Base-by-base conservation (phyloP, 1,140 invertebrate species). In the Heliconius hermathena region DNA sequence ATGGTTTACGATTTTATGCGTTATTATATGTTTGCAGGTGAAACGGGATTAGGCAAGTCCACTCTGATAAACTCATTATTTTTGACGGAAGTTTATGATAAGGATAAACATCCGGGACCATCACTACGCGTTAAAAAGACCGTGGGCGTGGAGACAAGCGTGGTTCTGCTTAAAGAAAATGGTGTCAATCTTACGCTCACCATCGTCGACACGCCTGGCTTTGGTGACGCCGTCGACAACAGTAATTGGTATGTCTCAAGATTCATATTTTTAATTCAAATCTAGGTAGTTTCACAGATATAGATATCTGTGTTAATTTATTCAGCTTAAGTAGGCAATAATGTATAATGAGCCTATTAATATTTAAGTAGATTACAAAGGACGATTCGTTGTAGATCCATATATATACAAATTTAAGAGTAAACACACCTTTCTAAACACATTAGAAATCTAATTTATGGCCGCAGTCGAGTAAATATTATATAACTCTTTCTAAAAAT, bases 11-110 rank as follows among this genome's bases (percentile, higher is more conserved):
- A 66, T 29, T 66, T 60, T 22, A 26, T 1, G 20, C 8, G 16
- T 71, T 41, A 38, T 41, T 72, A 38, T 72, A 38, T 72, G 22
- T 66, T 93, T 95, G 73, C 95, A 97, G 98, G 98, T 85, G 98
- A 99, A 95, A 99, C 98, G 33, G 99, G 99, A 16, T 95, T 99
- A 41, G 99, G 99, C 38, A 99, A 99, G 95, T 99, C 99, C 13
- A 99, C 99, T 11, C 95, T 99, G 86, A 99, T 99, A 90, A 99
- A 99, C 95, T 99, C 99, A n/a, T 97, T 99, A 96, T 99, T 99
- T 95, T 95, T 99, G 73, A 97, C 99, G 78, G 99, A 99, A 86
- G 98, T 99, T 85, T 99, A 99, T 94, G 98, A 98, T 87, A 95
- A 96, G 71, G 98, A 98, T 88, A 95, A 96, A 82, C 97, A 98